Evolutionary conservation across 2,888 invertebrate species (phyloP), one percentile per base, ranked within the genome.

Genomic region (Cacoxenus indagator): DNA sequence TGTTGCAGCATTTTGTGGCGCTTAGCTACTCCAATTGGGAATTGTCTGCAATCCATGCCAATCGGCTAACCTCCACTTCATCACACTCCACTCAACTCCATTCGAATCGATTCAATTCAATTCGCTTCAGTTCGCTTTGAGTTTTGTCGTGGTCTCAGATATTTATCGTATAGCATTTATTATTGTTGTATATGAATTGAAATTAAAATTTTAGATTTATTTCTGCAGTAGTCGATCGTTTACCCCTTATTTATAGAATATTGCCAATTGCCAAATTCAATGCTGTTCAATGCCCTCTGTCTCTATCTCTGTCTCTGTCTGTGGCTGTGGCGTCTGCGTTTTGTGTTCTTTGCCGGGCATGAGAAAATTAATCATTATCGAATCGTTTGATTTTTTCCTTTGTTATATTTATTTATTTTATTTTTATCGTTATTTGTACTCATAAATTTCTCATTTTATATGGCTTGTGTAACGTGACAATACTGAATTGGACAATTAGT

Each of bases 301-400:
- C 29, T 68, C 67, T 27, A 69, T 78, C 76, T 70, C 69, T 72
- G 67, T 68, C 68, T 76, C n/a, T 71, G 75, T 69, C 74, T 70
- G 68, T 67, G 67, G 55, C 48, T 66, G 1, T 4, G 48, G 55
- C 27, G 22, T 37, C 37, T 37, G 37, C 37, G 37, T 37, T 11
- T 37, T 37, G n/a, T n/a, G 37, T 37, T 68, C 48, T 70, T 70
- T 59, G 64, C 59, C n/a, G n/a, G 64, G 72, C 76, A 80, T 79
- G 79, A 80, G 82, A 80, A 80, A 80, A 80, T 80, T 77, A 76
- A 80, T 82, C 77, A 80, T 78, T 80, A 82, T 67, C 70, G 80
- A 75, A 59, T n/a, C 70, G 22, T 64, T 51, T 64, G 31, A 26
- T 68, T 24, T 67, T 73, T 73, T 76, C 73, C 64, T 68, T 55